Evolutionary conservation across 2,888 invertebrate genomes (phyloP), one percentile per base, ranked within the genome.

Genomic region (Mesopsocus fuscifrons): DNA sequence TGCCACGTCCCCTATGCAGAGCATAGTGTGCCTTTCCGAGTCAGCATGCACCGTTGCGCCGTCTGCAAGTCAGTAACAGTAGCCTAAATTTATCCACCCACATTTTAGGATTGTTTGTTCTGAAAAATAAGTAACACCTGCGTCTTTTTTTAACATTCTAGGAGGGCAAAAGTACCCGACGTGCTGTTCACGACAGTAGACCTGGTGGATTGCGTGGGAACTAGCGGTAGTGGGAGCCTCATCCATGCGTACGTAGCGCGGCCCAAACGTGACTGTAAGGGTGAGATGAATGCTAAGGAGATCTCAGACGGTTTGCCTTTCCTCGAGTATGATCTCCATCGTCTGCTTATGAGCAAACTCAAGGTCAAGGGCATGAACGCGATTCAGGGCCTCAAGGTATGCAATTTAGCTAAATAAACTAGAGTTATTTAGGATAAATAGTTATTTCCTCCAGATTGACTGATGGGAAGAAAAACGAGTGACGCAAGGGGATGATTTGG

Each of bases 281-380:
- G 84, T 0, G 92, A 92, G 62, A 68, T 79, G 1, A 81, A 82
- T 50, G 88, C 95, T 3, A 77, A 91, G 52, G 94, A 95, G 64
- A 85, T 97, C 46, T 92, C 92, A 1, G 87, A 95, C 65, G 84
- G 84, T 52, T 66, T 95, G 43, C 95, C 95, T 0, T 95, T 95
- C 65, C 62, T 95, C 43, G 95, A 97, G 60, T 95, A 94, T 59
- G 94, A 97, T 59, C 65, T 97, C 38, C 92, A 97, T 61, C 76
- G 87, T 46, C 72, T 92, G 50, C 64, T 95, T 30, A 70, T 92
- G 2, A 89, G 88, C 55, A 94, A 92, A 58, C 64, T 95, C 2
- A 77, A 84, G 60, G 82, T 92, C 49, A 87, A 87, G 61, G 92
- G 91, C 5, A 92, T 94, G 74, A 97, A 95, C 65, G 83, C 89